A percentile compares a stretch with the other conserved stretches of the same genome.
These are phyloP conservation scores for Drosophila oshimai DNA, from an alignment of 1,140 invertebrate genomes.

Conservation along the genomic window DNA sequence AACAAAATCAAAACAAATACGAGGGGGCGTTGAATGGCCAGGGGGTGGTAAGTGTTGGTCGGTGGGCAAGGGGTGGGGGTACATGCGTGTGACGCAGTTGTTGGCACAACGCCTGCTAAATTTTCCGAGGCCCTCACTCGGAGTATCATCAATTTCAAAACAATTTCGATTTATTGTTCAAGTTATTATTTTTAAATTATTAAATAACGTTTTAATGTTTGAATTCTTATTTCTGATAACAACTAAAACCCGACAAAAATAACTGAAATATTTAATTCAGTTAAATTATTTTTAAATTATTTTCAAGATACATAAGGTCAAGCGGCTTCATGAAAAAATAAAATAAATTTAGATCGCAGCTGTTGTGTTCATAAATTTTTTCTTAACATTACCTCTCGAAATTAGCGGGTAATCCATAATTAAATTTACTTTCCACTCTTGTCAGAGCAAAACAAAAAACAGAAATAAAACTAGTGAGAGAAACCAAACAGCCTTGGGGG, in stretches of 20 bases:
- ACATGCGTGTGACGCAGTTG: constrained; percentile 58
- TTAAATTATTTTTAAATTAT: no score
- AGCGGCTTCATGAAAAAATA: no score
- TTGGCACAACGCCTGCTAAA: constrained; percentile 38
- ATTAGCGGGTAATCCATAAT: background rate
- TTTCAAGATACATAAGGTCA: no score
- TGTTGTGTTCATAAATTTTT: background rate
- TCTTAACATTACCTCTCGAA: background rate
- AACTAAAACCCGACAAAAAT: no score
- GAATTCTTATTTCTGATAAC: no score
- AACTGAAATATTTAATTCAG: no score
- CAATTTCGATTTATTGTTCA: no score
- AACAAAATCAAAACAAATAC: constrained; percentile 46
- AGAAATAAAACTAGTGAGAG: background rate
- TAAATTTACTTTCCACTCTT: background rate
- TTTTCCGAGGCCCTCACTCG: background rate
- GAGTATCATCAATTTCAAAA: background rate
- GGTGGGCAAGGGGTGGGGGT: no score
- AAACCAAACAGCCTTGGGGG: background rate
- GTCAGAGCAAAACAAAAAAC: background rate
- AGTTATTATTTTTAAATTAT: no score
- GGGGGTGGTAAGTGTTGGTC: no score
- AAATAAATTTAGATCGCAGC: constrained; percentile 1
- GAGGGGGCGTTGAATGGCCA: background rate
- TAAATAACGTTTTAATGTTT: no score